phyloP scores from a whole-genome alignment of 2,797 vertebrate species.

The Acridotheres tristis region DNA sequence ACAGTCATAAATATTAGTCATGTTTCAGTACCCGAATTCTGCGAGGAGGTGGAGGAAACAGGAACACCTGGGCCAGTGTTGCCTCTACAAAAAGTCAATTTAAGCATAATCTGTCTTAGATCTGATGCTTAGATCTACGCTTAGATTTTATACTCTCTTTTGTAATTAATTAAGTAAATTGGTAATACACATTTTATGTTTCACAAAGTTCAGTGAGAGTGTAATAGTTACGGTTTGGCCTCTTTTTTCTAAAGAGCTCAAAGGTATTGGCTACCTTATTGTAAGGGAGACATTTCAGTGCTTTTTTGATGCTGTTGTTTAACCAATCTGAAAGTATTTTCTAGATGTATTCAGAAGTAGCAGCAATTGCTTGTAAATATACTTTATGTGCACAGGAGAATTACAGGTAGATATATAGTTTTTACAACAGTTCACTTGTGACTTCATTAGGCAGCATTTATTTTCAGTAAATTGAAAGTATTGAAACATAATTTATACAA shows the following conservation, averaged over 20 bases:
- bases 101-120: background rate
- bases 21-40: background rate
- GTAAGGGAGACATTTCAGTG: background rate
- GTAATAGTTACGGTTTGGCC: background rate
- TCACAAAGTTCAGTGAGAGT: background rate
- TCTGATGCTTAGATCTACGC: background rate
- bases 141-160: background rate
- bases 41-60: background rate
- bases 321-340: background rate
- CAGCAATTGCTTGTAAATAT: background rate
- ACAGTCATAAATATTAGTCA: accelerated
- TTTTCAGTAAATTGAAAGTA: background rate
- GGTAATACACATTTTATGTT: background rate
- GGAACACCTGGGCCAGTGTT: background rate
- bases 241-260: background rate
- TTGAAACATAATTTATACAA: background rate
- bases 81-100: background rate
- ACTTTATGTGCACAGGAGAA: background rate
- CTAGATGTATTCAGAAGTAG: background rate
- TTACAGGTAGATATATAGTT: background rate
- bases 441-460: background rate
- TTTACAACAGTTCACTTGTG: background rate
- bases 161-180: background rate
- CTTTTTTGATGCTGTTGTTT: background rate
- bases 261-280: background rate